Evolutionary conservation across 2,888 invertebrate genomes (phyloP), one percentile per base, ranked within the genome.

Genomic region (Elmis aenea): DNA sequence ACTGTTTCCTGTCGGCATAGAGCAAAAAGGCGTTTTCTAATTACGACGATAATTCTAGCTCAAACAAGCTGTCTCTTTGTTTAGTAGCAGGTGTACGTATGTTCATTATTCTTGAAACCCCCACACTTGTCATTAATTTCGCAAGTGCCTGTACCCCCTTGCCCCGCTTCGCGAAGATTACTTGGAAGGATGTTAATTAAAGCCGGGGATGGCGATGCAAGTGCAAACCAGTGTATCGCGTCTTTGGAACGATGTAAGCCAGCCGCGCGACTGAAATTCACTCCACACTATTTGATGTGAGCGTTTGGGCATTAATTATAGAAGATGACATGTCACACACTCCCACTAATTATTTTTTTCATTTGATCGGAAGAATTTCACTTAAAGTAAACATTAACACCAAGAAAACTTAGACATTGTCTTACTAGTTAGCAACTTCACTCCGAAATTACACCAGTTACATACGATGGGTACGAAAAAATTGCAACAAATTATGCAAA

Each of bases 101-200:
- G 63, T 64, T 67, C 48, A 51, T 49, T 50, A 50, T 49, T 47
- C 46, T 42, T 36, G 37, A 36, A 39, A 42, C 48, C 38, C 36
- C 41, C 42, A 36, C 46, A 43, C 42, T 45, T 48, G 44, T 51
- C 46, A 46, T 47, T 48, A 44, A 46, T 50, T 43, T 47, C 45
- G 46, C 47, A 46, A 39, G 43, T 45, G 44, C 39, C 73, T 72
- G 71, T 72, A 70, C 71, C 71, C 71, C 71, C 73, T 67, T 58
- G 54, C 56, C 61, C 57, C 61, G 59, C 58, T 60, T 24, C 21
- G 36, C 57, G 63, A 65, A 66, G 66, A 62, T 62, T 55, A 61
- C 63, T 37, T 42, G 45, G 51, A 42, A 50, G 50, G 51, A 52
- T 53, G 51, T 55, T 55, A 55, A 55, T 55, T 55, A 55, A 53